Evolutionary conservation across 2,888 invertebrate genomes (phyloP), one percentile per base, ranked within the genome.

Genomic region (Eretmocerus hayati): DNA sequence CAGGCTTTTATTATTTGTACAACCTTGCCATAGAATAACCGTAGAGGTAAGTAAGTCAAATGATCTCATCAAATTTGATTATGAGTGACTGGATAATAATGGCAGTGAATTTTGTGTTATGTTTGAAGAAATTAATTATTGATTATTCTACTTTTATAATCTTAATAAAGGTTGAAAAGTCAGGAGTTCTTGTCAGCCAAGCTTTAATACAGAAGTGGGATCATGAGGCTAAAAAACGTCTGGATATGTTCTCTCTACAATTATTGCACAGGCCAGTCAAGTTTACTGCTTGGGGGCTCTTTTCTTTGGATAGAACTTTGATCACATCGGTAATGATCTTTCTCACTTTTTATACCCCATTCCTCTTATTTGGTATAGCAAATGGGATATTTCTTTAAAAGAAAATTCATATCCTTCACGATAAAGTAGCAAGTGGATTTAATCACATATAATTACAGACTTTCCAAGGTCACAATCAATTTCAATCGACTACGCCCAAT

Each of bases 181-280:
- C 74, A 2, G 77, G 77, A 20, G 62, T 69, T 26, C 65, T 75
- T n/a, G 61, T 77, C 3, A 75, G 75, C 55, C 73, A 73, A 58
- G 70, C 77, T 30, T 65, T 75, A 5, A 62, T 65, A 5, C 49
- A 55, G 1, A 61, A 56, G 39, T 62, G 60, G 57, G 62, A 67
- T 19, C 54, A 56, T 4, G 60, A 71, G 35, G 62, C 75, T 4
- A 74, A 75, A 0, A 73, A 75, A 2, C 72, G 78, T 11, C 62
- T 80, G 51, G 79, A 80, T 62, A 69, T 79, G 53, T 80, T 81
- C 66, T 78, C 79, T 0, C 68, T 79, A 0, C 80, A 80, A 54
- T 65, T 81, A 51, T 61, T 80, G 59, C 73, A 80, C 55, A 75
- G 79, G 54, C 75, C 77, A 0, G 69, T 78, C 4, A 72, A 75